phyloP scores from a whole-genome alignment of 2,113 vertebrate genomes.

The Xenopus tropicalis region UCB_Xtro_10.0 CM004447.2:36975001-36975500 shows the following conservation, averaged over 20 bases:
- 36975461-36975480: too few species aligned
- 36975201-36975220: slow-evolving; percentile 13
- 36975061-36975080: slow-evolving; percentile 1
- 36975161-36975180: slow-evolving; percentile 11
- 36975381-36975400: too few species aligned
- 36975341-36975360: too few species aligned
- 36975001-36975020: background rate
- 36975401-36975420: too few species aligned
- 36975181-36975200: slow-evolving; percentile 10
- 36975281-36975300: slow-evolving; percentile 12
- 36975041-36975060: background rate
- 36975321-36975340: too few species aligned
- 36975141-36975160: background rate
- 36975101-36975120: slow-evolving; percentile 23
- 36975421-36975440: too few species aligned
- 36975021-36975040: background rate
- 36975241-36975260: slow-evolving; percentile 5
- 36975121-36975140: slow-evolving; percentile 8
- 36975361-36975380: too few species aligned
- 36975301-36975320: background rate
- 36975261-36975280: background rate
- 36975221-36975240: slow-evolving; percentile 13
- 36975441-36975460: too few species aligned
- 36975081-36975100: background rate
- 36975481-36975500: too few species aligned